Evolutionary conservation across 92 coral and sea anemone genomes (phyloP).

Genomic region (Parazoanthus atlanticus): DNA sequence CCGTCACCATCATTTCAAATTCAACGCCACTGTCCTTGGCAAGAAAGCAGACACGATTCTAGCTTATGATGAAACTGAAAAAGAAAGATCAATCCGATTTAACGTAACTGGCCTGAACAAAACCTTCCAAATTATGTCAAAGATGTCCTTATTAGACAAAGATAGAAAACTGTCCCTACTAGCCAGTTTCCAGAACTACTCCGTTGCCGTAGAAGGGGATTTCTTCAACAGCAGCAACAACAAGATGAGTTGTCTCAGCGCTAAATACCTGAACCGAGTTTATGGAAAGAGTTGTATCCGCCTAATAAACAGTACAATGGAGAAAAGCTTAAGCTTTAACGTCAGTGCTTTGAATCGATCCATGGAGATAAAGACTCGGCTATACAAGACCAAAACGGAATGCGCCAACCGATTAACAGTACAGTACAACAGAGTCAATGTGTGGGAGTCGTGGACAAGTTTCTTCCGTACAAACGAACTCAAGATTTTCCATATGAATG

Average conservation of each 20-base stretch:
- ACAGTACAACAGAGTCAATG: constrained; percentile 63
- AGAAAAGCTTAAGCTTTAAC: constrained; percentile 71
- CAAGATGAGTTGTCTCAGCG: constrained; percentile 69
- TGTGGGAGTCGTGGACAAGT: constrained; percentile 75
- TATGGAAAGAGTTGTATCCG: constrained; percentile 69
- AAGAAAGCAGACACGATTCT: constrained; percentile 36
- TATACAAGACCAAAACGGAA: constrained; percentile 43
- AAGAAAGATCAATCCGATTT: constrained; percentile 37
- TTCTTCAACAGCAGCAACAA: constrained; percentile 52
- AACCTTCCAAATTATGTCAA: constrained; percentile 66
- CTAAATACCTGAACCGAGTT: constrained; percentile 65
- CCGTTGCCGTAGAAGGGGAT: constrained; percentile 67
- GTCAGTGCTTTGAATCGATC: constrained; percentile 67
- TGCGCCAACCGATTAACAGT: constrained; percentile 64
- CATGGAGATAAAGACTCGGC: constrained; percentile 69
- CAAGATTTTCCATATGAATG: constrained; percentile 61
- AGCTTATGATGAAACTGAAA: constrained; percentile 20
- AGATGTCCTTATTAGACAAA: constrained; percentile 53
- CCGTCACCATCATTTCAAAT: constrained; percentile 35
- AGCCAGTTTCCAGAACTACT: constrained; percentile 81
- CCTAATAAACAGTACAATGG: constrained; percentile 69
- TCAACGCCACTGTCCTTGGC: constrained; percentile 49
- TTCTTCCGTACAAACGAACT: constrained; percentile 38
- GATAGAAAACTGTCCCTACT: constrained; percentile 64
- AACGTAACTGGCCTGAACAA: constrained; percentile 58